A percentile compares a stretch with the other conserved stretches of the same genome.
Evolutionary conservation across 1,140 invertebrate genomes (phyloP).

Genomic region (Akabosia matsudoensis): DNA sequence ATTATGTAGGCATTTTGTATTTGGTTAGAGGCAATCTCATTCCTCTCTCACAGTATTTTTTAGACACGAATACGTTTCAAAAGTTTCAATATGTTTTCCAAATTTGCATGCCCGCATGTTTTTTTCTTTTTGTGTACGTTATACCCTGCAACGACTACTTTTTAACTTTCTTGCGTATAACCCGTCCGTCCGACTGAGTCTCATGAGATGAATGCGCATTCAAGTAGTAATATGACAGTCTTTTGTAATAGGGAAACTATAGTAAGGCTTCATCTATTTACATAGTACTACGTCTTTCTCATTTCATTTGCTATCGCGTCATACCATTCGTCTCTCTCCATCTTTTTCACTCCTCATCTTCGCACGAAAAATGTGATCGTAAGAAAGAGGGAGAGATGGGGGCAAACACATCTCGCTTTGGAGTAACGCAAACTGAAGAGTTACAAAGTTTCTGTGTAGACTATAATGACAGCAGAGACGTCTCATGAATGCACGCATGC

Average conservation of each 20-base stretch:
- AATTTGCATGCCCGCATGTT: background rate
- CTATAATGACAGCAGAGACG: slow-evolving; percentile 27
- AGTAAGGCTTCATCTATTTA: background rate
- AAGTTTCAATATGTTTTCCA: background rate
- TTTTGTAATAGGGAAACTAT: no score
- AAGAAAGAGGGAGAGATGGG: background rate
- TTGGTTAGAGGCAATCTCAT: slow-evolving; percentile 6
- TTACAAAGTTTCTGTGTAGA: slow-evolving; percentile 17
- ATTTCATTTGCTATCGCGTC: background rate
- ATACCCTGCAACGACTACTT: background rate
- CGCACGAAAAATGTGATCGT: background rate
- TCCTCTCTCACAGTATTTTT: background rate
- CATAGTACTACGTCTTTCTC: background rate
- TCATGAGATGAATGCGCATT: background rate
- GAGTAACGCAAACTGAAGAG: background rate
- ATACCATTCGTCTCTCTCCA: background rate
- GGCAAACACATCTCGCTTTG: no score
- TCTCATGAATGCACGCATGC: slow-evolving; percentile 20
- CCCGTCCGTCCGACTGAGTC: no score
- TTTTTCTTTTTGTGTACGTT: background rate
- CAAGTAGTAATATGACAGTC: no score
- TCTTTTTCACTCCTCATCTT: slow-evolving; percentile 3
- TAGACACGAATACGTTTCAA: background rate
- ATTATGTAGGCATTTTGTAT: background rate
- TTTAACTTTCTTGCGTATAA: background rate